A percentile compares a stretch with the other conserved stretches of the same genome.
phyloP scores from a whole-genome alignment of 2,797 vertebrate species.

The Chrosomus eos region DNA sequence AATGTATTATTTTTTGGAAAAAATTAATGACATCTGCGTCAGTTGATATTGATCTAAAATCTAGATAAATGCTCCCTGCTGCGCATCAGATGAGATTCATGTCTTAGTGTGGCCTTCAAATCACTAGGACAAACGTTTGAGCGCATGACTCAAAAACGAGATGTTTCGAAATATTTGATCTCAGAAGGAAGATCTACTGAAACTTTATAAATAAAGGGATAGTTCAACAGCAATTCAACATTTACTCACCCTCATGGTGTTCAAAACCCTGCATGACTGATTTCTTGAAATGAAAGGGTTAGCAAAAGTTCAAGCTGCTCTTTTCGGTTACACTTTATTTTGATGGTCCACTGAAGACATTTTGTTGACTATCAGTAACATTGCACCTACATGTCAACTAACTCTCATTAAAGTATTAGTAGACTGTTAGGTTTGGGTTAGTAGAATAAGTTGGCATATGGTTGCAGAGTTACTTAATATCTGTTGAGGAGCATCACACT shows the following conservation, averaged over 20 bases:
- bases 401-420: background rate
- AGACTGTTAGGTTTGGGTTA: background rate
- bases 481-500: too few relatives aligned
- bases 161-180: background rate
- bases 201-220: background rate
- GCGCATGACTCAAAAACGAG: conserved; percentile 57
- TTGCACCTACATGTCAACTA: background rate
- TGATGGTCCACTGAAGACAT: too few relatives aligned
- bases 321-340: background rate
- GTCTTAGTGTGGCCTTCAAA: conserved; percentile 66
- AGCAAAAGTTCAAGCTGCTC: background rate
- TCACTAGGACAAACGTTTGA: conserved; percentile 64
- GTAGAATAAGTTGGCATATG: background rate
- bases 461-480: too few relatives aligned
- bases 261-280: background rate
- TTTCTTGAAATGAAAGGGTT: background rate
- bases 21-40: conserved; percentile 77
- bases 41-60: conserved; percentile 72
- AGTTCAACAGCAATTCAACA: background rate
- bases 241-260: background rate
- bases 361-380: background rate
- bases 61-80: conserved; percentile 69
- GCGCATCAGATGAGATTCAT: conserved; percentile 67
- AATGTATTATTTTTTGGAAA: conserved; percentile 62
- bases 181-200: background rate